Conservation (phyloP, 2,113 vertebrate genomes). For the Tragelaphus strepsiceros region DNA sequence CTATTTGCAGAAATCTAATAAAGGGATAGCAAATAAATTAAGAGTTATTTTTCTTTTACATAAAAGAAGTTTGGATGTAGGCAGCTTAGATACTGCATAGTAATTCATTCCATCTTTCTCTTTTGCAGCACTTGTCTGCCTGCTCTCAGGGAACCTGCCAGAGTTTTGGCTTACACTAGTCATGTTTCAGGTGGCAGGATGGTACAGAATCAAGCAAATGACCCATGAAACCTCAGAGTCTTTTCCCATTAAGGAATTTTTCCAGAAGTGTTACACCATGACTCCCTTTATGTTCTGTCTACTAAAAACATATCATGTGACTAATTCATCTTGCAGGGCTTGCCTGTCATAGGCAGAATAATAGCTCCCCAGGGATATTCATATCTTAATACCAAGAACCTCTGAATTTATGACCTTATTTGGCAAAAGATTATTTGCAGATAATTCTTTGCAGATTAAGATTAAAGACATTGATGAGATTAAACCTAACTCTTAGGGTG, state of each 20-base stretch:
- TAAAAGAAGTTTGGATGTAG: neutral
- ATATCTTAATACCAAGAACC: neutral
- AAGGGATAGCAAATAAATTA: neutral
- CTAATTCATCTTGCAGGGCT: neutral
- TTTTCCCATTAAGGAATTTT: neutral
- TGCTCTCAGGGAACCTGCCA: neutral
- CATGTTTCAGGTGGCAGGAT: neutral
- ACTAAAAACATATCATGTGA: neutral
- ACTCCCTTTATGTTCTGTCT: neutral
- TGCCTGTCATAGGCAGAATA: neutral
- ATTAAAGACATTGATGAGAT: neutral
- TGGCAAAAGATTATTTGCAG: neutral
- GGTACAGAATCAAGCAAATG: neutral
- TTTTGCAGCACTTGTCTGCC: neutral
- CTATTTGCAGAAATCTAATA: neutral
- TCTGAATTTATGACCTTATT: neutral
- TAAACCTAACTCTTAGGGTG: neutral
- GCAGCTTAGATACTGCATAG: neutral
- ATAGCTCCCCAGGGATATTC: neutral
- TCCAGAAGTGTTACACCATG: neutral
- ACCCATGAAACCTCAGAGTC: neutral
- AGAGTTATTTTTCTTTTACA: neutral
- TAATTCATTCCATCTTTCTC: neutral
- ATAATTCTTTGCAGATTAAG: neutral
- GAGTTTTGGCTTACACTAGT: neutral